Base-by-base conservation (phyloP, 2,888 invertebrate genomes). In the Caenorhabditis parvicauda region DNA sequence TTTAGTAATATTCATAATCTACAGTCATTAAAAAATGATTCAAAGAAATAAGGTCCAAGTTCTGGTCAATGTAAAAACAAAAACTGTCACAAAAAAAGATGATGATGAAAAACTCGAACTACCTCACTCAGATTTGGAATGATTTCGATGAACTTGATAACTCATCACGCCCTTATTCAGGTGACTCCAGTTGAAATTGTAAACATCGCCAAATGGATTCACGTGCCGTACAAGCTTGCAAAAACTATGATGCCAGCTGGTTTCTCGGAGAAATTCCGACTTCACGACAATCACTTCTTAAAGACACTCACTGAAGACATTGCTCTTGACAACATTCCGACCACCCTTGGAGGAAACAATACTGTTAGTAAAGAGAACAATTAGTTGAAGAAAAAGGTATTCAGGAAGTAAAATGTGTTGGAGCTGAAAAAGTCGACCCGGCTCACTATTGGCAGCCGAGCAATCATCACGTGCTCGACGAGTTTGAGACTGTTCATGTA, bases 131-230 rank as follows among this genome's bases (percentile, higher is more conserved):
- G n/a, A 42, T 14, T 19, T 42, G 12, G n/a, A 42, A 14, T n/a
- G 19, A 9, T 42, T 17, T 42, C 12, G n/a, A 42, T 17, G 12
- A 12, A 17, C 19, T 42, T 42, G 12, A 14, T 9, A 42, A 42
- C n/a, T n/a, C n/a, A n/a, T n/a, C n/a, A n/a, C n/a, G n/a, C n/a
- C n/a, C n/a, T n/a, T n/a, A n/a, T 59, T 32, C 48, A 72, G 72
- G 72, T 73, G 19, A 59, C 64, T 19, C 79, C 79, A 12, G 70
- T 72, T 9, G 74, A 79, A 46, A 69, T 77, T 57, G 76, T 80
- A 45, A 81, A 80, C 65, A 73, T 79, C 35, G 72, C 80, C 49
- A 72, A 71, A 52, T 81, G 81, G 81, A 75, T 81, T 51, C 72
- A 76, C 57, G 65, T 81, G 41, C 78, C 79, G 28, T 81, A 81